A percentile compares a stretch with the other conserved stretches of the same genome.
Conservation (phyloP, 2,113 vertebrate genomes). For the Synchiropus splendidus region DNA sequence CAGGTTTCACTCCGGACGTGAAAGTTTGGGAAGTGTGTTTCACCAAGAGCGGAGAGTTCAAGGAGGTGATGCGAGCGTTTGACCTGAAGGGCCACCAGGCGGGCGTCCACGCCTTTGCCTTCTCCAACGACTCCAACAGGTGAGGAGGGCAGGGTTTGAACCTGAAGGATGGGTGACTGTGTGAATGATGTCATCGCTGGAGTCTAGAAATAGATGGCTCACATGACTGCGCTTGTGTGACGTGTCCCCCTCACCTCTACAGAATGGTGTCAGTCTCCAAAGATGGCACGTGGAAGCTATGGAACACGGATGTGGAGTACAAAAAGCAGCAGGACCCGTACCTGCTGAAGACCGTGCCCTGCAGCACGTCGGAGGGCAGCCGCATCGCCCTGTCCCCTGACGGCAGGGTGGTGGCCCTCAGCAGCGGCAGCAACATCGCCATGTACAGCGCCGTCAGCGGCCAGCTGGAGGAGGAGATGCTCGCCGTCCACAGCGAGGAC, state of each 20-base stretch:
- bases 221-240: too few relatives aligned
- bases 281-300: constrained; percentile 91
- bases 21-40: constrained; percentile 97
- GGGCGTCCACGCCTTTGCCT: constrained; percentile 78
- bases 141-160: constrained; percentile 26
- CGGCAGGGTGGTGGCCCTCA: constrained; percentile 72
- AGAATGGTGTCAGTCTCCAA: constrained; percentile 93
- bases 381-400: constrained; percentile 80
- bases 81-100: constrained; percentile 89
- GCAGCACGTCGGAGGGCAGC: constrained; percentile 58
- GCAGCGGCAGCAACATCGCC: constrained; percentile 61
- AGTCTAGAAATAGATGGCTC: too few relatives aligned
- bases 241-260: neutral
- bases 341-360: constrained; percentile 75
- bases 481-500: constrained; percentile 60
- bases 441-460: constrained; percentile 72
- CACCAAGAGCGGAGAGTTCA: constrained; percentile 80
- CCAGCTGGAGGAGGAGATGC: constrained; percentile 75
- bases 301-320: constrained; percentile 92
- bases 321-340: constrained; percentile 94
- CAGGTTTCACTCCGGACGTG: constrained; percentile 91
- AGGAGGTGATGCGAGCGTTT: constrained; percentile 81
- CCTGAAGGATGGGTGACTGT: too few relatives aligned
- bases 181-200: too few relatives aligned
- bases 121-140: constrained; percentile 88